A percentile compares a stretch with the other conserved stretches of the same genome.
Evolutionary conservation across 1,140 invertebrate species (phyloP).

Genomic region (Aphidius gifuensis): DNA sequence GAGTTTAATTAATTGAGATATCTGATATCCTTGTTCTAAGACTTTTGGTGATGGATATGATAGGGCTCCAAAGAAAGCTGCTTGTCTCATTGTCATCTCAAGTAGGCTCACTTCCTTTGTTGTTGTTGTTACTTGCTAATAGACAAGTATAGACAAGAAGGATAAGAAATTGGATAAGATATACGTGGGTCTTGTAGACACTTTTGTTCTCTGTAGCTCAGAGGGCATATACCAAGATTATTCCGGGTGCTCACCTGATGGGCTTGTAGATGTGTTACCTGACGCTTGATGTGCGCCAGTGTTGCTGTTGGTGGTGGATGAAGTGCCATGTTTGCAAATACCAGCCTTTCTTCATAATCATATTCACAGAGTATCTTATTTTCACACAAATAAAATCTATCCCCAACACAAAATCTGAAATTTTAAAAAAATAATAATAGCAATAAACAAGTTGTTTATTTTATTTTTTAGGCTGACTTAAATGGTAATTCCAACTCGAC

Average conservation of each 20-base stretch:
- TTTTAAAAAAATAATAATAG: slow-evolving; percentile 1
- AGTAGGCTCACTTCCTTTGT: no score
- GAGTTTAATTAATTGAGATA: no score
- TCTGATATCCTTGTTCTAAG: no score
- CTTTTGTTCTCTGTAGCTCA: no score
- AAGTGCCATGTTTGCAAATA: slow-evolving; percentile 85
- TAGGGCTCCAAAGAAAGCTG: no score
- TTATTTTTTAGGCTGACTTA: slow-evolving; percentile 11
- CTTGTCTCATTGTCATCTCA: no score
- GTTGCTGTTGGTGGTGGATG: slow-evolving; percentile 71
- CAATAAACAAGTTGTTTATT: no score
- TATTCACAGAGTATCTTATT: slow-evolving; percentile 93
- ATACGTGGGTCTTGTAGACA: no score
- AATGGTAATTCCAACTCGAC: slow-evolving; percentile 44
- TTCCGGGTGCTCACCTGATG: slow-evolving; percentile 56
- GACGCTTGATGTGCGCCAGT: slow-evolving; percentile 81
- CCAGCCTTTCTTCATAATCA: slow-evolving; percentile 87
- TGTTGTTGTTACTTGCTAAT: no score
- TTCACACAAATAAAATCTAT: slow-evolving; percentile 87
- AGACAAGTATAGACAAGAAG: no score
- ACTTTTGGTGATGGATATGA: no score
- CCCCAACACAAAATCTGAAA: slow-evolving; percentile 90
- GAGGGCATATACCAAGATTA: not conserved
- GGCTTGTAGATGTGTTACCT: slow-evolving; percentile 70
- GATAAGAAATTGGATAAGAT: no score